Percentiles rank a stretch among this genome's conserved stretches.
phyloP scores from a whole-genome alignment of 2,888 invertebrate species.

The Drosophila cracens region DNA sequence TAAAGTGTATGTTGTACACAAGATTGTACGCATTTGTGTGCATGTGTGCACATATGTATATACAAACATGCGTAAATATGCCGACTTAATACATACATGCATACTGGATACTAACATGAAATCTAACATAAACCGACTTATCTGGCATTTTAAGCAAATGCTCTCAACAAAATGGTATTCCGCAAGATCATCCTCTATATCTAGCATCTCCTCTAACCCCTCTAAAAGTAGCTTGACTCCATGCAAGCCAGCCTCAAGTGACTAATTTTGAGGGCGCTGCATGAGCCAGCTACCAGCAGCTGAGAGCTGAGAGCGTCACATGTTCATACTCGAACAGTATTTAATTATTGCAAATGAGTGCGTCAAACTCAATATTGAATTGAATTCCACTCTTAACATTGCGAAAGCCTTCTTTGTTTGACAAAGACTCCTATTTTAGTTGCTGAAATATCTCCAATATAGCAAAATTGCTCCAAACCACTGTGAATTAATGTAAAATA shows the following conservation, averaged over 20 bases:
- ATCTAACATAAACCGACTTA: background rate
- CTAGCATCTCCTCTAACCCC: too few relatives aligned
- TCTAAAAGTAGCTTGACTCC: too few relatives aligned
- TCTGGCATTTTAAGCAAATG: background rate
- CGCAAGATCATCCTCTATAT: background rate
- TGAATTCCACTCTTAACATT: background rate
- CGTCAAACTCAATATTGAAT: background rate
- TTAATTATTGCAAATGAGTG: background rate
- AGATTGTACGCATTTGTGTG: background rate
- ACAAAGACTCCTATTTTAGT: background rate
- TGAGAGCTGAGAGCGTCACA: too few relatives aligned
- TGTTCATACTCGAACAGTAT: background rate
- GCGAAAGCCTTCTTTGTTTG: background rate
- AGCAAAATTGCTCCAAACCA: background rate
- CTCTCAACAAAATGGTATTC: background rate
- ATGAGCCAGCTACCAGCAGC: too few relatives aligned
- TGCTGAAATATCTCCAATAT: background rate
- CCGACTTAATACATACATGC: background rate
- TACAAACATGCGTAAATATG: background rate
- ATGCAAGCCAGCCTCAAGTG: too few relatives aligned
- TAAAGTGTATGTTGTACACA: conserved; percentile 18
- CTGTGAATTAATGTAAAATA: background rate
- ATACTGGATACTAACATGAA: background rate
- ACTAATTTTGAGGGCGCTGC: too few relatives aligned
- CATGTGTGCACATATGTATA: background rate